Evolutionary conservation across 2,888 invertebrate genomes (phyloP).

Genomic region (Eupithecia abbreviata): DNA sequence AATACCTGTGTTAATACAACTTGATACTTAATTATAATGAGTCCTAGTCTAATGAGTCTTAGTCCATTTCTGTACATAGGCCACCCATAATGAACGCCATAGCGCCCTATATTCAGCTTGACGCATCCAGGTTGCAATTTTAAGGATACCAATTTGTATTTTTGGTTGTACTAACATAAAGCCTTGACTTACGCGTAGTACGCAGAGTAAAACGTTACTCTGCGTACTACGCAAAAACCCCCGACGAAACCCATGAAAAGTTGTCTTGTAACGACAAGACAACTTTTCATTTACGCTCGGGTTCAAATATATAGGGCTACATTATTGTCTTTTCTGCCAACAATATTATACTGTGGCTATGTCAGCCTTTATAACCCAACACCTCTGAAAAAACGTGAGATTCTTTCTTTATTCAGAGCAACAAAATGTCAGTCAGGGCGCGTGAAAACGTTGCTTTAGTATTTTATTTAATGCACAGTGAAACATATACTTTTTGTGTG

Average conservation of each 20-base stretch:
- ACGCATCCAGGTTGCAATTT: neutral
- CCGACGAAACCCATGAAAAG: too few relatives aligned
- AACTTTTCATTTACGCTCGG: neutral
- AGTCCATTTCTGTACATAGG: too few relatives aligned
- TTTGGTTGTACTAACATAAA: neutral
- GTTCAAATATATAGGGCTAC: neutral
- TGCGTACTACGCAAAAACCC: too few relatives aligned
- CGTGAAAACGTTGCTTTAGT: slow-evolving; percentile 30
- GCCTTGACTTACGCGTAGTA: neutral
- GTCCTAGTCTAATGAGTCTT: too few relatives aligned
- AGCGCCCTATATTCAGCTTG: too few relatives aligned
- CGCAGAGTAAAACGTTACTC: too few relatives aligned
- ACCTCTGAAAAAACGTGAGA: slow-evolving; percentile 34
- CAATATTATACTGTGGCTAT: slow-evolving; percentile 1
- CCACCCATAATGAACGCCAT: too few relatives aligned
- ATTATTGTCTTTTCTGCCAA: neutral
- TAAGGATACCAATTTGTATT: neutral
- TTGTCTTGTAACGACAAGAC: too few relatives aligned
- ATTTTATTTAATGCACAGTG: slow-evolving; percentile 26
- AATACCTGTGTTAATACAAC: too few relatives aligned
- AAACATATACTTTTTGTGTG: slow-evolving; percentile 24
- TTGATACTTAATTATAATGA: too few relatives aligned
- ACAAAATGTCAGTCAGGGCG: slow-evolving; percentile 32
- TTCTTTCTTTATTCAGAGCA: slow-evolving; percentile 30
- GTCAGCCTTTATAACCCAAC: slow-evolving; percentile 37